Conservation (phyloP, 2,888 invertebrate genomes). For the Chromoteleia sp. region DNA sequence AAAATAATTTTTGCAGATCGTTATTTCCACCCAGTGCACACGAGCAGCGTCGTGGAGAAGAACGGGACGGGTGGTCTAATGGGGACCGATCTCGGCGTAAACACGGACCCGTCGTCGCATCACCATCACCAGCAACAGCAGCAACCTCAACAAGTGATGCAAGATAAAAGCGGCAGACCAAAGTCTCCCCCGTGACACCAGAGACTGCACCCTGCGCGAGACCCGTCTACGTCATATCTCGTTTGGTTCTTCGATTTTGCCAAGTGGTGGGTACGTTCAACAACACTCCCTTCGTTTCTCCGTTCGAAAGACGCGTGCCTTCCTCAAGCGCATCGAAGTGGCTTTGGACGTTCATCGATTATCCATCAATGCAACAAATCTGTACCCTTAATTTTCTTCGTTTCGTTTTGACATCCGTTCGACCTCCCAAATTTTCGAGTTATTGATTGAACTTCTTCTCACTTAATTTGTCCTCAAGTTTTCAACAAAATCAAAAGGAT, state of each 20-base stretch:
- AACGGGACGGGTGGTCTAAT: slow-evolving; percentile 82
- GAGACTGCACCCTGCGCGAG: slow-evolving; percentile 70
- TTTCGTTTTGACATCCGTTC: slow-evolving; percentile 20
- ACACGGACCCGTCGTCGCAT: slow-evolving; percentile 79
- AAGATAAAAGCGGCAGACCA: slow-evolving; percentile 82
- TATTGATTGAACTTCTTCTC: background rate
- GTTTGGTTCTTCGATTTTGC: slow-evolving; percentile 57
- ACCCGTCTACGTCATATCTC: slow-evolving; percentile 60
- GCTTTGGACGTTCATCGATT: slow-evolving; percentile 55
- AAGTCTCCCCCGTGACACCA: slow-evolving; percentile 84
- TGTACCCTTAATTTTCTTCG: slow-evolving; percentile 21
- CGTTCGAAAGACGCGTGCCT: slow-evolving; percentile 62
- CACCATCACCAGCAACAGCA: slow-evolving; percentile 81
- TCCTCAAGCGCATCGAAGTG: slow-evolving; percentile 61
- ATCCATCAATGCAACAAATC: slow-evolving; percentile 29
- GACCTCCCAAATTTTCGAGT: slow-evolving; percentile 1
- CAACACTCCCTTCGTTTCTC: slow-evolving; percentile 51
- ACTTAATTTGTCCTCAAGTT: background rate
- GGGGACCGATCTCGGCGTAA: slow-evolving; percentile 80
- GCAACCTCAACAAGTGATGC: slow-evolving; percentile 80
- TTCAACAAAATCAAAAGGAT: slow-evolving; percentile 7
- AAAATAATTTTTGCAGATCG: slow-evolving; percentile 73
- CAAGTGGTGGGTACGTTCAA: slow-evolving; percentile 61
- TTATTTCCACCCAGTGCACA: slow-evolving; percentile 87
- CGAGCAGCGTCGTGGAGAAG: slow-evolving; percentile 85